These are phyloP conservation scores for Drosophila bifasciata DNA, from an alignment of 1,140 invertebrate species.

Conservation along the genomic window DNA sequence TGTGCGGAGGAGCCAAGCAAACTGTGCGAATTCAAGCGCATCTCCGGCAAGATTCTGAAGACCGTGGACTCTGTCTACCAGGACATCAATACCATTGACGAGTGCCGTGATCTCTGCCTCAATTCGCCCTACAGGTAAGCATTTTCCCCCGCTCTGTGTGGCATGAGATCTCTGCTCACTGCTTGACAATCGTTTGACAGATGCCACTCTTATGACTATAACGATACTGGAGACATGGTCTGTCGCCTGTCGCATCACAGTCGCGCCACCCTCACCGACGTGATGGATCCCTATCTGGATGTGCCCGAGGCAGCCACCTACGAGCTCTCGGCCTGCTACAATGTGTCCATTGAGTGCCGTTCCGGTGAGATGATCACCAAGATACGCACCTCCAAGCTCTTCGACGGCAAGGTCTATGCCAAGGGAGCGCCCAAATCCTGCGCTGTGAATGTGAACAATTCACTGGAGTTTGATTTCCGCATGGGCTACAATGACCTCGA, in stretches of 20 bases:
- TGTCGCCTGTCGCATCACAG: slow-evolving; percentile 96
- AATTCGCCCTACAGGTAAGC: slow-evolving; percentile 91
- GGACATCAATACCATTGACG: slow-evolving; percentile 93
- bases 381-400: slow-evolving; percentile 95
- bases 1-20: slow-evolving; percentile 96
- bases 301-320: slow-evolving; percentile 95
- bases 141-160: background rate
- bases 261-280: slow-evolving; percentile 93
- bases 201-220: slow-evolving; percentile 97
- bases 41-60: slow-evolving; percentile 94
- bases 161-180: background rate
- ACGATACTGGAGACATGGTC: slow-evolving; percentile 95
- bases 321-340: slow-evolving; percentile 96
- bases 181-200: slow-evolving; percentile 70
- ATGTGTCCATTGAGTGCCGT: slow-evolving; percentile 95
- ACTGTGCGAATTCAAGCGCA: slow-evolving; percentile 95
- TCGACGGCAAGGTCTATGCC: slow-evolving; percentile 97
- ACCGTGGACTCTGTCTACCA: slow-evolving; percentile 97
- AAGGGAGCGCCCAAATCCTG: slow-evolving; percentile 97
- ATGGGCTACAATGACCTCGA: slow-evolving; percentile 96
- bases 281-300: slow-evolving; percentile 95
- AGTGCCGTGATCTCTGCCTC: slow-evolving; percentile 94
- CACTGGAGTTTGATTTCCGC: slow-evolving; percentile 93
- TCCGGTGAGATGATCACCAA: slow-evolving; percentile 96
- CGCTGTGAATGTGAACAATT: slow-evolving; percentile 93